Evolutionary conservation across 1,140 invertebrate genomes (phyloP).

Genomic region (Latrodectus geometricus): DNA sequence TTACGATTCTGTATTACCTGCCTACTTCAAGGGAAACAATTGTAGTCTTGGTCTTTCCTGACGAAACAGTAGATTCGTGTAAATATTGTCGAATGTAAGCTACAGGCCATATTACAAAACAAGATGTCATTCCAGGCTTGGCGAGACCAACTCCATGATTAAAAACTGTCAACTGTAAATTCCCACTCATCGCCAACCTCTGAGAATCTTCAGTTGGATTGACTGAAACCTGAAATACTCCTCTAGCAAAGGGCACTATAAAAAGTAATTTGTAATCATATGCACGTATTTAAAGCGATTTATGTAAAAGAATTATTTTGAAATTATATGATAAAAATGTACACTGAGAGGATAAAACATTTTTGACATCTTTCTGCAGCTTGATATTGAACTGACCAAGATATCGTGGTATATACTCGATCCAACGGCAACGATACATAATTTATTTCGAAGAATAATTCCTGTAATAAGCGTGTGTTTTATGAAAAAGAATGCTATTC

Average conservation of each 20-base stretch:
- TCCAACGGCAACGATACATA: no score
- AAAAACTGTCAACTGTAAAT: constrained; percentile 59
- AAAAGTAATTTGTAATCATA: background rate
- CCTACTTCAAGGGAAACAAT: constrained; percentile 64
- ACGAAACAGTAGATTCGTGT: constrained; percentile 53
- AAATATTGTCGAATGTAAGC: constrained; percentile 64
- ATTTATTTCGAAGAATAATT: no score
- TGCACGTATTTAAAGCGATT: background rate
- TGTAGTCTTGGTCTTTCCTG: constrained; percentile 43
- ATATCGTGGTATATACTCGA: no score
- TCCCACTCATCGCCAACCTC: constrained; percentile 54
- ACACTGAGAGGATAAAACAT: no score
- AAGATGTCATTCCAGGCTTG: constrained; percentile 55
- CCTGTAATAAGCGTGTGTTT: no score
- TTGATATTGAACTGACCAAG: no score
- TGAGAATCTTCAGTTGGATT: constrained; percentile 62
- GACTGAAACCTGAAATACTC: constrained; percentile 61
- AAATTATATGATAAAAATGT: no score
- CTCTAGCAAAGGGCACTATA: constrained; percentile 34
- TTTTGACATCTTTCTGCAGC: no score
- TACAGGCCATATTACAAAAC: constrained; percentile 63
- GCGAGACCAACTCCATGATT: constrained; percentile 62
- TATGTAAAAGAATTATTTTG: background rate
- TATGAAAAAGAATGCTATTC: no score
- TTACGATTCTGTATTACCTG: constrained; percentile 50